Evolutionary conservation across 37 sponge, comb jelly and placozoan species (phyloP), one percentile per base, ranked within the genome.

Genomic region (Diacarnus erythraeanus): DNA sequence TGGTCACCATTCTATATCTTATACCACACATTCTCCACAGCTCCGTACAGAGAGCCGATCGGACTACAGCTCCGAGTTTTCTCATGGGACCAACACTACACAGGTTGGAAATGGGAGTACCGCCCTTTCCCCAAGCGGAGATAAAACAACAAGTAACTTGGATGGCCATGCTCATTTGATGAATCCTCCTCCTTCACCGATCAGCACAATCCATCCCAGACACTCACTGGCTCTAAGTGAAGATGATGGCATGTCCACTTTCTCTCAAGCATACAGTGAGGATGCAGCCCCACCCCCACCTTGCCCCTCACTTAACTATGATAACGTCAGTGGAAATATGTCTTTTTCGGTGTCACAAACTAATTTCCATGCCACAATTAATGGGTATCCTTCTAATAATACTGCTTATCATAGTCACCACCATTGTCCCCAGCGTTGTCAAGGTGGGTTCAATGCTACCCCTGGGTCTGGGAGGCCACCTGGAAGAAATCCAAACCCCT

Each of bases 131-230:
- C 81, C 67, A 1, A 40, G 33, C 33, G 51, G 47, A 2, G 36
- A 33, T 30, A 33, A 66, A 17, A 64, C 4, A 31, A 10, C 15
- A 25, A 66, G 12, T 8, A 12, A 26, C 6, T 6, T 12, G 2
- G 21, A 15, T 2, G 23, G 41, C 20, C 20, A 60, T 61, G 63
- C 59, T 17, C 2, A 30, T 26, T 2, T 34, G 35, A 65, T 65
- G 66, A 65, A 68, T 42, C 81, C 81, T 58, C 81, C 81, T 23
- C 81, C 81, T 2, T 80, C 81, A 0, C 81, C 59, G 1, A 71
- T 59, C 31, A 65, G 66, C 66, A 79, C 79, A 5, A 27, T 41
- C 17, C 79, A 79, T 26, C 66, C 67, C 12, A 6, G 23, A 21
- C 34, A 51, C 5, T 29, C 57, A 2, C 54, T 80, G 22, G 10